A percentile compares a stretch with the other conserved stretches of the same genome.
phyloP scores from a whole-genome alignment of 2,888 invertebrate genomes.

The Pammene fasciana region DNA sequence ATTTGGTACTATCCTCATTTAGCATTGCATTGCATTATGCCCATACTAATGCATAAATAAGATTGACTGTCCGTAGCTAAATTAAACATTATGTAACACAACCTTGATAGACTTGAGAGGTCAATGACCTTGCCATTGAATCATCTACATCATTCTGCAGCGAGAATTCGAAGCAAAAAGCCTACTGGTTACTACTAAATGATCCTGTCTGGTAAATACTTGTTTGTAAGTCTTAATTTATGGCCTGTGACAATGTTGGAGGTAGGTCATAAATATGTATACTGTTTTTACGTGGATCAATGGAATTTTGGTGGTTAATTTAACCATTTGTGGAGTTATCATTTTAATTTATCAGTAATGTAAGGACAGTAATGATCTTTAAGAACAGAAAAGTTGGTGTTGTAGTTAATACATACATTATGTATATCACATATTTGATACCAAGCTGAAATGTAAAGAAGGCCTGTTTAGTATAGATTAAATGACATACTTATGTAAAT shows the following conservation, averaged over 20 bases:
- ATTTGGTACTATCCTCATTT: not conserved
- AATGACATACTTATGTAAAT: too few relatives aligned
- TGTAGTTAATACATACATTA: too few relatives aligned
- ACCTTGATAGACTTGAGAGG: conserved; percentile 41
- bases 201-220: not conserved
- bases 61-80: conserved; percentile 17
- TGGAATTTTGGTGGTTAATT: not conserved
- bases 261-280: not conserved
- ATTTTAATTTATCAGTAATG: too few relatives aligned
- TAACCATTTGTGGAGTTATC: not conserved
- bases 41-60: not conserved
- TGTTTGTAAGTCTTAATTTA: conserved; percentile 18
- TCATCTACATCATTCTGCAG: conserved; percentile 7
- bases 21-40: not conserved
- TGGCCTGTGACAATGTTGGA: not conserved
- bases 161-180: not conserved
- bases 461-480: too few relatives aligned
- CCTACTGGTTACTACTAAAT: conserved; percentile 1
- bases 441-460: too few relatives aligned
- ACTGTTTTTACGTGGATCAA: not conserved
- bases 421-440: too few relatives aligned
- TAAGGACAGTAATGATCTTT: too few relatives aligned
- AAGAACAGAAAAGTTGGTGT: too few relatives aligned
- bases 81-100: conserved; percentile 44
- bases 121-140: conserved; percentile 51